These are phyloP conservation scores for Schizotus pectinicornis DNA, from an alignment of 2,888 invertebrate genomes.

Conservation along the genomic window DNA sequence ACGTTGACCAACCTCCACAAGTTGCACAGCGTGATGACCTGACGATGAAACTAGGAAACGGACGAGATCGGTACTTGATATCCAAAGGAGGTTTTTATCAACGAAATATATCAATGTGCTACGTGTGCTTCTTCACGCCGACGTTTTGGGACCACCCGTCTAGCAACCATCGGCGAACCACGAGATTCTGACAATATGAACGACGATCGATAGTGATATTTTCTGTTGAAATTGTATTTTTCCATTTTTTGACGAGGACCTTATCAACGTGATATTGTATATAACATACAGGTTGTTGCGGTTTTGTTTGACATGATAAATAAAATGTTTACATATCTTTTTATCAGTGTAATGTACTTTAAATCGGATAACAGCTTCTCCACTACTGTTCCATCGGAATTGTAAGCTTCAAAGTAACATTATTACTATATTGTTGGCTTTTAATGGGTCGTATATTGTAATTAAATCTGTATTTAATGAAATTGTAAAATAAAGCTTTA, in stretches of 20 bases:
- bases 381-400: constrained; percentile 44
- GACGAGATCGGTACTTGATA: constrained; percentile 7
- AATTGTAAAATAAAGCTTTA: constrained; percentile 59
- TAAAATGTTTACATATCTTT: constrained; percentile 52
- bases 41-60: constrained; percentile 49
- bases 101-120: constrained; percentile 36
- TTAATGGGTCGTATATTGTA: constrained; percentile 55
- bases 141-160: constrained; percentile 39
- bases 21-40: constrained; percentile 64
- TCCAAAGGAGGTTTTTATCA: constrained; percentile 37
- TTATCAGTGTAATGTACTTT: constrained; percentile 51
- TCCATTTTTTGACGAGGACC: constrained; percentile 10
- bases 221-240: constrained; percentile 42
- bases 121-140: constrained; percentile 31
- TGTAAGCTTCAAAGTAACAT: constrained; percentile 49
- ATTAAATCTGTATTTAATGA: constrained; percentile 54
- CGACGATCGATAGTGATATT: constrained; percentile 57
- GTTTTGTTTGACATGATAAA: constrained; percentile 4
- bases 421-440: constrained; percentile 52
- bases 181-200: constrained; percentile 55
- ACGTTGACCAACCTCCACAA: constrained; percentile 89
- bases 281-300: constrained; percentile 11
- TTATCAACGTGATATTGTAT: constrained; percentile 25
- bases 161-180: constrained; percentile 34
- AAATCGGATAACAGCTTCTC: constrained; percentile 44